Base-by-base conservation (phyloP, 2,113 vertebrate species). In the Cyphomyrus discorhynchus region DNA sequence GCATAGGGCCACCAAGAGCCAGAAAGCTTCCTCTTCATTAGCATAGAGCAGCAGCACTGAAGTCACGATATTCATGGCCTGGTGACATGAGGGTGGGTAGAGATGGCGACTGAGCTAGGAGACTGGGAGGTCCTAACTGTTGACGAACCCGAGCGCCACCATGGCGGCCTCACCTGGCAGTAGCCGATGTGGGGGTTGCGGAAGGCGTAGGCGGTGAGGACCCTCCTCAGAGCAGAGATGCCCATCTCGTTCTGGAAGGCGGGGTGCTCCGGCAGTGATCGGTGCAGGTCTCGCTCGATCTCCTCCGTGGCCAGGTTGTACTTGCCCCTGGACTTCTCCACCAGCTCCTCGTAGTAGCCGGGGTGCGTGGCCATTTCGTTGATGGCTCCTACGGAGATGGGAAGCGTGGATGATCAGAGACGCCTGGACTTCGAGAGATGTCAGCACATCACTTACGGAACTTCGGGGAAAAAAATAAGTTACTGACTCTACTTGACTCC, bases 1-100 rank as follows among this genome's bases (percentile, higher is more conserved):
- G 92, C 98, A 99, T 86, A 99, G 94, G 27, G 98, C 98, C 91
- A 99, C 98, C 0, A 99, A 96, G 90, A 99, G 93, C 98, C 98
- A 99, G 91, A 99, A 99, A 3, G 98, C 98, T 92, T 99, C 98
- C 89, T 99, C 98, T 58, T 99, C 98, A 95, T 99, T 99, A 90
- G 98, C 96, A 17, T 99, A 99, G 19, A 99, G 97, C 90, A 99
- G 97, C 74, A 99, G 94, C 90, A 99, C 98, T 0, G 98, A 99
- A 0, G 98, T 99, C 91, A 99, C 98, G 66, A 99, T 99, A 92
- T 99, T 99, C 98, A 99, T 99, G 80, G 98, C 98, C 98, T 99
- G 92, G 19, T 11, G 83, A 86, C 6, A 87, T 15, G 85, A 62
- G 90, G 47, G 31, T 35, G 35, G 49, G 35, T 24, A 31, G 50